These are phyloP conservation scores for Andrena cerasifolii DNA, from an alignment of 1,140 invertebrate species.

Conservation along the genomic window DNA sequence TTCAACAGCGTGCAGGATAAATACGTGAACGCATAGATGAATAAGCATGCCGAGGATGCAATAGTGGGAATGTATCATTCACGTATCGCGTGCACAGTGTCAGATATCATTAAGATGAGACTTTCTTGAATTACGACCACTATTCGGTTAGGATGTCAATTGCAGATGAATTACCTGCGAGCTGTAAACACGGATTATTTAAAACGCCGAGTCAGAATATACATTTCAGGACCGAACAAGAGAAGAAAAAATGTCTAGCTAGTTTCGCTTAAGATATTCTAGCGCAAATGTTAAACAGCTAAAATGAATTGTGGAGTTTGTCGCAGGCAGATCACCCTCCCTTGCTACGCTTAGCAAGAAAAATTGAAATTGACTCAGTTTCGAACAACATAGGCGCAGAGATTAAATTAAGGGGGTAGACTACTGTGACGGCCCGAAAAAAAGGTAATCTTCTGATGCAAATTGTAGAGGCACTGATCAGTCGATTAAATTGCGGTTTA, in stretches of 20 bases:
- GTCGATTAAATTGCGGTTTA: too few relatives aligned
- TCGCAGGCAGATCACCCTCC: too few relatives aligned
- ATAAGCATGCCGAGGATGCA: not conserved
- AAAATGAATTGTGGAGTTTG: too few relatives aligned
- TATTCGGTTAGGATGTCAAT: not conserved
- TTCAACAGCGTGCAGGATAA: not conserved
- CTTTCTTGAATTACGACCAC: constrained; percentile 15
- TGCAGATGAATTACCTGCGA: not conserved
- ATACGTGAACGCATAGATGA: constrained; percentile 14
- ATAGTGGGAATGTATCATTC: constrained; percentile 22
- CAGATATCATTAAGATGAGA: constrained; percentile 17
- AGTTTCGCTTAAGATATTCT: not conserved
- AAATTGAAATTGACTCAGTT: too few relatives aligned
- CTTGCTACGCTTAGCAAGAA: too few relatives aligned
- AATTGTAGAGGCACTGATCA: too few relatives aligned
- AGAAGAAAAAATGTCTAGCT: not conserved
- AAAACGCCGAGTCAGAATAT: not conserved
- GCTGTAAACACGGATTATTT: not conserved
- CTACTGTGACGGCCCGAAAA: too few relatives aligned
- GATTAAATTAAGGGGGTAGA: too few relatives aligned
- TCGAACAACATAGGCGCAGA: too few relatives aligned
- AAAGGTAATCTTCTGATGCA: too few relatives aligned
- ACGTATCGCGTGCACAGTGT: constrained; percentile 17
- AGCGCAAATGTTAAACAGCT: not conserved
- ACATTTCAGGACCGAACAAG: not conserved